A percentile compares a stretch with the other conserved stretches of the same genome.
Conservation (phyloP, 1,140 invertebrate genomes). For the Lutraria rhynchaena region DNA sequence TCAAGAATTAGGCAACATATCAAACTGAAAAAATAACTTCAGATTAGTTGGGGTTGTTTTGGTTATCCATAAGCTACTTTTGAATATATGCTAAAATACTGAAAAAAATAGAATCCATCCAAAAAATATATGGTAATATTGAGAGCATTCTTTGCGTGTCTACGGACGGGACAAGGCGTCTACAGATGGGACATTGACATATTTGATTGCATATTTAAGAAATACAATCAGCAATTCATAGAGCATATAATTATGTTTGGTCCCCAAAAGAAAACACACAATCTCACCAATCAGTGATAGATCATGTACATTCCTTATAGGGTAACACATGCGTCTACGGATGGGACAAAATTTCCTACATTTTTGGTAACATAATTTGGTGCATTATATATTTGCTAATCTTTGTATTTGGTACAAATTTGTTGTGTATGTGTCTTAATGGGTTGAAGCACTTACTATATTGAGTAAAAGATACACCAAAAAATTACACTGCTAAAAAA, state of each 20-base stretch:
- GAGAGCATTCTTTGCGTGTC: not conserved
- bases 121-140: not conserved
- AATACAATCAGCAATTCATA: not conserved
- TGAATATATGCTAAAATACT: no score
- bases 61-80: no score
- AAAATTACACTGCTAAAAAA: no score
- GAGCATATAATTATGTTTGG: constrained; percentile 4
- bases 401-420: not conserved
- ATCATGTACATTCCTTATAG: not conserved
- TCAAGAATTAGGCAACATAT: no score
- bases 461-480: no score
- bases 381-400: not conserved
- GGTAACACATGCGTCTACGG: not conserved
- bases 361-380: not conserved
- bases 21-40: no score
- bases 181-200: not conserved
- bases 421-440: no score
- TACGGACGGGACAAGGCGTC: constrained; percentile 4
- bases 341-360: not conserved
- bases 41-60: no score
- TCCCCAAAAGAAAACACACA: not conserved
- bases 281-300: not conserved
- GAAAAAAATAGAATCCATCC: no score
- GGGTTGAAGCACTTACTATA: no score
- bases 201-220: not conserved